phyloP scores from a whole-genome alignment of 1,140 invertebrate genomes.

The Homarus americanus region DNA sequence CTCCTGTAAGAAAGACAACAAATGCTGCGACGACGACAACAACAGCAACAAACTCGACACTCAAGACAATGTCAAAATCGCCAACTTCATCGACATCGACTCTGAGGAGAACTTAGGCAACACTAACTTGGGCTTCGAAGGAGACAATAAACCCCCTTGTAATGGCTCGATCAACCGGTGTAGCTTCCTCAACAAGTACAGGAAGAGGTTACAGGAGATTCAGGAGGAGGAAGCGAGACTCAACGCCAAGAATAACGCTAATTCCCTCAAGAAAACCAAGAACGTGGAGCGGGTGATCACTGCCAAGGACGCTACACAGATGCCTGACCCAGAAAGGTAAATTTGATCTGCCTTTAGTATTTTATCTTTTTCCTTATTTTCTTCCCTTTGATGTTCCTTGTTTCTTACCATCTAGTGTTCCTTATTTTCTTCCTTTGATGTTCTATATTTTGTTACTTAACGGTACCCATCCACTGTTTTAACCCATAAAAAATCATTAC shows the following conservation, averaged over 20 bases:
- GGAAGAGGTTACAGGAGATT: constrained; percentile 53
- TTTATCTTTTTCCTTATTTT: background rate
- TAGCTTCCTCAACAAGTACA: constrained; percentile 67
- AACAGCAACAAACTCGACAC: background rate
- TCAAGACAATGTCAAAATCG: constrained; percentile 12
- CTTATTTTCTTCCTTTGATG: background rate
- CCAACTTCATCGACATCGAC: constrained; percentile 59
- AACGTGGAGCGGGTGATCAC: constrained; percentile 22
- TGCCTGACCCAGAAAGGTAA: constrained; percentile 64
- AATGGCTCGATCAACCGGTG: constrained; percentile 52
- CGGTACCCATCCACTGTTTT: too few species aligned
- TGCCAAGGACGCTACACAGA: constrained; percentile 24
- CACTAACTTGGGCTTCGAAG: constrained; percentile 41
- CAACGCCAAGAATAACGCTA: constrained; percentile 22
- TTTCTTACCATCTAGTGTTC: too few species aligned
- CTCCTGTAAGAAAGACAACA: background rate
- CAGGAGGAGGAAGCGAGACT: constrained; percentile 51
- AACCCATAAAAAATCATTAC: too few species aligned
- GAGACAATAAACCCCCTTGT: constrained; percentile 22
- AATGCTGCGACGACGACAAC: too few species aligned
- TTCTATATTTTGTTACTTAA: too few species aligned
- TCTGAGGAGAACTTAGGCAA: constrained; percentile 21
- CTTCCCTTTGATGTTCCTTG: too few species aligned
- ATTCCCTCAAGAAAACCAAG: background rate
- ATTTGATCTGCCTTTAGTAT: background rate